Evolutionary conservation across 2,888 invertebrate species (phyloP).

Genomic region (Tribolium freemani): DNA sequence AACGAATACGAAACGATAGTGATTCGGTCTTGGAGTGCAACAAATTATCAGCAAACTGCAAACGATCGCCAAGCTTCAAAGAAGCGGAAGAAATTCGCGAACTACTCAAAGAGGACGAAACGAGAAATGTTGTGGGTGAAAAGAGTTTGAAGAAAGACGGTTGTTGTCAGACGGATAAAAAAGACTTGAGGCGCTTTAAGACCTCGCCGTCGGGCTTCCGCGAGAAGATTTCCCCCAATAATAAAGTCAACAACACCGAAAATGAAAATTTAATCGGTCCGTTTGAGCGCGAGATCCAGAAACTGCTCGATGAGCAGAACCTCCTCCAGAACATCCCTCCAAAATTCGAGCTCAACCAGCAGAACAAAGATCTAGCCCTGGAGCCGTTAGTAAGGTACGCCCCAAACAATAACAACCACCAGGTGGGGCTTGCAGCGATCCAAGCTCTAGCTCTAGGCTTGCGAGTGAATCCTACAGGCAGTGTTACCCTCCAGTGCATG

Average conservation of each 20-base stretch:
- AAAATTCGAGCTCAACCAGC: constrained; percentile 74
- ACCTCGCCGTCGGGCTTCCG: constrained; percentile 72
- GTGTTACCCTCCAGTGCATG: constrained; percentile 66
- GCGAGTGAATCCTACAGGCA: constrained; percentile 65
- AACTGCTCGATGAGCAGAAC: constrained; percentile 81
- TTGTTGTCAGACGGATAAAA: constrained; percentile 78
- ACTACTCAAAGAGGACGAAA: constrained; percentile 63
- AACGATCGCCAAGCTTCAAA: constrained; percentile 67
- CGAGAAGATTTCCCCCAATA: constrained; percentile 65
- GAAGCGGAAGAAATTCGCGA: constrained; percentile 67
- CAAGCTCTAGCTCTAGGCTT: constrained; percentile 77
- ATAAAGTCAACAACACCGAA: constrained; percentile 72
- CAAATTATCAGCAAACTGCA: constrained; percentile 64
- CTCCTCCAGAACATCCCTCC: constrained; percentile 74
- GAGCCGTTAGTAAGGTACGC: constrained; percentile 65
- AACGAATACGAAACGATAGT: constrained; percentile 63
- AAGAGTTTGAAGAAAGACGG: constrained; percentile 75
- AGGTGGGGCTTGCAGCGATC: constrained; percentile 84
- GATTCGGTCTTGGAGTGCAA: constrained; percentile 67
- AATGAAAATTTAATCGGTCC: constrained; percentile 72
- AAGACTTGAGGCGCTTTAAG: constrained; percentile 70
- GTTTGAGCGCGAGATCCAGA: constrained; percentile 85
- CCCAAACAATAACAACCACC: constrained; percentile 75
- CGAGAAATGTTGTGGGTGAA: constrained; percentile 69
- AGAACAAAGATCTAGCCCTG: constrained; percentile 74